Base-by-base conservation (phyloP, 2,888 invertebrate species). In the Cheilosia soror region DNA sequence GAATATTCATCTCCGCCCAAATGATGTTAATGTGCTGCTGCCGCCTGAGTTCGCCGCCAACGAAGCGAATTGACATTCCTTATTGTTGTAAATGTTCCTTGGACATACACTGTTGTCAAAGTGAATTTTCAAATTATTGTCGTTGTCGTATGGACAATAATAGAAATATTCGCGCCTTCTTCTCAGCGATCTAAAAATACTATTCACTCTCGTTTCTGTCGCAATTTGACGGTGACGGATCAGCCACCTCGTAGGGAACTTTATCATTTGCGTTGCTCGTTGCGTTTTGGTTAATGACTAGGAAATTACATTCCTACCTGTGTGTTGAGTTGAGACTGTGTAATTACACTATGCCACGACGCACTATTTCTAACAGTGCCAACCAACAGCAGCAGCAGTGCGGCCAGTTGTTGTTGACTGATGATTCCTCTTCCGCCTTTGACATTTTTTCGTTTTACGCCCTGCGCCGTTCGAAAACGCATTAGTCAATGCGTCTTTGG, bases 231-330 rank as follows among this genome's bases (percentile, higher is more conserved):
- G 72, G 60, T 78, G 78, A 83, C 78, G 57, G 79, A 83, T 73
- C 49, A 47, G 78, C 83, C 83, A 83, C 83, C 83, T 73, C 83
- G 44, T 73, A 62, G 82, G 83, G 83, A 83, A 78, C 83, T 78
- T 75, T 80, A 27, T 51, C 40, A 42, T 42, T 42, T 66, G 42
- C 62, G 60, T 31, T 66, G 37, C 55, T 25, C 15, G 42, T 13
- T 63, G 47, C 37, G 31, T 71, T 62, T 31, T 60, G 51, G 60
- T 63, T 65, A 75, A 75, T 77, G 40, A 44, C 29, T 47, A 47
- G 44, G 20, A 55, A 29, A 77, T 53, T 53, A 7, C 42, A 81
- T 71, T 81, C 76, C 60, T 77, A 72, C 78, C 77, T 77, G 73
- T 37, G 33, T 27, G 33, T 4, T 4, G 11, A 9, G 29, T 15